Evolutionary conservation across 2,797 vertebrate genomes (phyloP).

Genomic region (Rhadinocentrus ornatus): DNA sequence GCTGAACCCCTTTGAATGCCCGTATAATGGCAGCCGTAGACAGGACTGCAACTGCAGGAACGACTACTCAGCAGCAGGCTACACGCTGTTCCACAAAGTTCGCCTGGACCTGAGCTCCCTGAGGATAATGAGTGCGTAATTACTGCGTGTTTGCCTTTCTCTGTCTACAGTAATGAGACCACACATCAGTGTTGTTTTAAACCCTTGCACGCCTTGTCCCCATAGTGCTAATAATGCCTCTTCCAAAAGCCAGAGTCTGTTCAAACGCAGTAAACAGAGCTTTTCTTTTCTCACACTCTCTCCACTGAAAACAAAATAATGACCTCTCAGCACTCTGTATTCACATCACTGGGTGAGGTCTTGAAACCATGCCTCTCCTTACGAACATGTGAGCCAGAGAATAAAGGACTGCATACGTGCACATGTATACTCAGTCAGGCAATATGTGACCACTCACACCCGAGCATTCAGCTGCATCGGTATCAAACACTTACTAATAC

Average conservation of each 20-base stretch:
- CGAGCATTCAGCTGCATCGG: too few relatives aligned
- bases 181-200: conserved; percentile 66
- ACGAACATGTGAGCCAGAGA: conserved; percentile 32
- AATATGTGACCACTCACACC: conserved; percentile 19
- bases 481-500: conserved; percentile 31
- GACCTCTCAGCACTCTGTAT: conserved; percentile 31
- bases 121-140: conserved; percentile 91
- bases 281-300: conserved; percentile 20
- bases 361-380: conserved; percentile 36
- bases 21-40: conserved; percentile 92
- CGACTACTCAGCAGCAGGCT: conserved; percentile 91
- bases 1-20: conserved; percentile 94
- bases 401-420: conserved; percentile 39
- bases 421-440: conserved; percentile 18
- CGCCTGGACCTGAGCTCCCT: conserved; percentile 90
- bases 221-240: conserved; percentile 6
- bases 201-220: conserved; percentile 30
- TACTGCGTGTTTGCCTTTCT: conserved; percentile 44
- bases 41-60: conserved; percentile 90
- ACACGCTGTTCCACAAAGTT: conserved; percentile 92
- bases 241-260: neutral
- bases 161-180: conserved; percentile 57
- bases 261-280: conserved; percentile 9
- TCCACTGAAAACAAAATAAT: conserved; percentile 45
- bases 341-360: conserved; percentile 38